A percentile compares a stretch with the other conserved stretches of the same genome.
phyloP scores from a whole-genome alignment of 2,113 vertebrate genomes.

The Naja naja region DNA sequence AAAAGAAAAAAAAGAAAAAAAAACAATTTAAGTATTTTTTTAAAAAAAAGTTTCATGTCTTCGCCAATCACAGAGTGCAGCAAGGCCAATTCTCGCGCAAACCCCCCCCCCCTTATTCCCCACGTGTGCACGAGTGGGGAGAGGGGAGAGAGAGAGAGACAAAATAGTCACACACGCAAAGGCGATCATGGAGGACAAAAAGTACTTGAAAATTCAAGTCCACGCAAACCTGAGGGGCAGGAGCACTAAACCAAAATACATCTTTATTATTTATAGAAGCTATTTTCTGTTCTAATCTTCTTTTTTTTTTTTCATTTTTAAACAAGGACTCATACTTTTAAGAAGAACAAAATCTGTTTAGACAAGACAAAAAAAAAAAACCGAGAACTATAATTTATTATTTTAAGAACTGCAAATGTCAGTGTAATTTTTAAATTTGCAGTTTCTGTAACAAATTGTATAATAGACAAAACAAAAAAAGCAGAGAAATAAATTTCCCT shows the following conservation, averaged over 20 bases:
- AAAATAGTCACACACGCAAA: conserved; percentile 47
- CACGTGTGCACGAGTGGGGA: conserved; percentile 70
- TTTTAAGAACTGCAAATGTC: conserved; percentile 96
- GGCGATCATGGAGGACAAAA: conserved; percentile 80
- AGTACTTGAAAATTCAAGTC: conserved; percentile 75
- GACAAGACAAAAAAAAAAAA: conserved; percentile 66
- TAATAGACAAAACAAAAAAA: conserved; percentile 73
- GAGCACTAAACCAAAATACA: conserved; percentile 89
- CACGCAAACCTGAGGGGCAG: conserved; percentile 74
- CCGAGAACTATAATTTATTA: conserved; percentile 96
- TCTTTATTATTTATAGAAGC: conserved; percentile 96
- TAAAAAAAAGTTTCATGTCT: conserved; percentile 78
- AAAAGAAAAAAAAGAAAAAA: conserved; percentile 12
- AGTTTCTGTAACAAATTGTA: conserved; percentile 89
- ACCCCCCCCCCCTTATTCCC: conserved; percentile 68
- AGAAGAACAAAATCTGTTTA: conserved; percentile 68
- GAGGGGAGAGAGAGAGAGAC: conserved; percentile 39
- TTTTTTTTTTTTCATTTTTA: conserved; percentile 93
- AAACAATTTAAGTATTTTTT: conserved; percentile 82
- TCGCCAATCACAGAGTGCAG: conserved; percentile 80
- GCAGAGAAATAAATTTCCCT: conserved; percentile 79
- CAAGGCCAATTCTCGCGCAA: conserved; percentile 78
- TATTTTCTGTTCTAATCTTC: conserved; percentile 94
- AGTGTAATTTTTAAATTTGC: conserved; percentile 98
- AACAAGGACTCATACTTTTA: conserved; percentile 85